phyloP scores from a whole-genome alignment of 35 echinoderm and acorn worm species.

The Ophiothrix spiculata region DNA sequence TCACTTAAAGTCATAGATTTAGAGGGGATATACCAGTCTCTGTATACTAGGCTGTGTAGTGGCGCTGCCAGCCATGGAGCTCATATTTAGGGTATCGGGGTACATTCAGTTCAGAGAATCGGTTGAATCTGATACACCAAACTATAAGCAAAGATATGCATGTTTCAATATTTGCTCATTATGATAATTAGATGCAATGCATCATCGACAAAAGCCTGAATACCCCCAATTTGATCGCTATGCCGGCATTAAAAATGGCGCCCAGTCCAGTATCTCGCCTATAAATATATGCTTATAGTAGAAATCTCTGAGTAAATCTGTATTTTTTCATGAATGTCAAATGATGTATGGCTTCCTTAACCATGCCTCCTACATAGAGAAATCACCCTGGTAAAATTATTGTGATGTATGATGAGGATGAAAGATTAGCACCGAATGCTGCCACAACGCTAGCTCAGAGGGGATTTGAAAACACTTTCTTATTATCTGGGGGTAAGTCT shows the following conservation, averaged over 20 bases:
- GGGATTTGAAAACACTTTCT: slow-evolving; percentile 89
- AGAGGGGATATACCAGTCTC: too few relatives aligned
- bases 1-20: too few relatives aligned
- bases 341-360: slow-evolving; percentile 7
- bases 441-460: slow-evolving; percentile 91
- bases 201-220: too few relatives aligned
- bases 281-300: not conserved
- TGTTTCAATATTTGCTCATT: too few relatives aligned
- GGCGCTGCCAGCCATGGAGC: too few relatives aligned
- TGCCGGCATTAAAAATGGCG: too few relatives aligned
- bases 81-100: too few relatives aligned
- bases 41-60: too few relatives aligned
- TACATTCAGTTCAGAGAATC: not conserved
- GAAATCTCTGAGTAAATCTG: not conserved
- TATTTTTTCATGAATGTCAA: not conserved
- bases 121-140: not conserved
- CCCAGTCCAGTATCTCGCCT: too few relatives aligned
- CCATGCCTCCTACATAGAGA: slow-evolving; percentile 29
- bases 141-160: not conserved
- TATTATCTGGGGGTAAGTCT: slow-evolving; percentile 90
- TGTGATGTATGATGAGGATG: slow-evolving; percentile 96
- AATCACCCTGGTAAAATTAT: slow-evolving; percentile 93
- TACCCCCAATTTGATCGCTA: too few relatives aligned
- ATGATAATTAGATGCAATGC: too few relatives aligned
- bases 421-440: slow-evolving; percentile 77